Evolutionary conservation across 2,113 vertebrate species (phyloP).

Genomic region (Picathartes gymnocephalus): DNA sequence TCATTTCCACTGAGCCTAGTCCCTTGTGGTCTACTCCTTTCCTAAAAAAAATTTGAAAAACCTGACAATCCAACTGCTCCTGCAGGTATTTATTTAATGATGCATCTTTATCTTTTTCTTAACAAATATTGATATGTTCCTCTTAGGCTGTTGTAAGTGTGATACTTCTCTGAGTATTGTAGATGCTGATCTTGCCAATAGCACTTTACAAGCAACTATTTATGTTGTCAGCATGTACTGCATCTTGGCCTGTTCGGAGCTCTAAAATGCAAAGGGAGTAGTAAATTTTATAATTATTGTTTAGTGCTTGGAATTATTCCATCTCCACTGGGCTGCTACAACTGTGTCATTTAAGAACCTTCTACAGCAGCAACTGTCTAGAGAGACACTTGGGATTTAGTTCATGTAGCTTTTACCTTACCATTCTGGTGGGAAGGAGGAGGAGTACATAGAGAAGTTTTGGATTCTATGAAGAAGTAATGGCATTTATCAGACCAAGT

Average conservation of each 20-base stretch:
- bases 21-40: background rate
- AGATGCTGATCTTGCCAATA: background rate
- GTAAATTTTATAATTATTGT: background rate
- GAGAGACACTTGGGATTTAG: background rate
- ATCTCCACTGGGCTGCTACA: background rate
- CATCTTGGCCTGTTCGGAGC: background rate
- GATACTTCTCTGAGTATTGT: background rate
- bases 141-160: background rate
- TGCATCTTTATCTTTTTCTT: background rate
- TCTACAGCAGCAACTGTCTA: background rate
- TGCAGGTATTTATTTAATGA: background rate
- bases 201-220: background rate
- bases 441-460: background rate
- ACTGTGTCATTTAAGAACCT: background rate
- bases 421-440: background rate
- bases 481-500: background rate
- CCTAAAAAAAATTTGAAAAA: fast-evolving
- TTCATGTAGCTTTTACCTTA: background rate
- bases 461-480: background rate
- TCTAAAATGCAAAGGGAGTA: background rate
- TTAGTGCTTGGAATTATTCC: background rate
- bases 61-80: background rate
- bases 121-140: background rate
- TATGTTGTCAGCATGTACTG: background rate
- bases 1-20: background rate